These are phyloP conservation scores for Drosophila guanche DNA, from an alignment of 1,140 invertebrate genomes.

Conservation along the genomic window DNA sequence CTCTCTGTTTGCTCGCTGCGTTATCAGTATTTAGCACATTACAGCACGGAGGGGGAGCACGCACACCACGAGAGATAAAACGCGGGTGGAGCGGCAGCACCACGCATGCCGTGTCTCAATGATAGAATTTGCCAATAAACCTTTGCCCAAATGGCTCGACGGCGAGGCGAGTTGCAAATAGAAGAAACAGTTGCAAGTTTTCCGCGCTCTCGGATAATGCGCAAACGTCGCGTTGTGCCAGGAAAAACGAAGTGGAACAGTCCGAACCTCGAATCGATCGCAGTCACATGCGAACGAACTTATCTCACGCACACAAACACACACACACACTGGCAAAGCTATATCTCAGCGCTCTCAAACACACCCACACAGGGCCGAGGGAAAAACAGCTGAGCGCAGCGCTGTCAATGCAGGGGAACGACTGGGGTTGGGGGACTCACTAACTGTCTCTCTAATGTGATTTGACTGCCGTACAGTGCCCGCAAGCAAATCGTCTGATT, in stretches of 20 bases:
- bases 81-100: constrained; percentile 2
- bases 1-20: constrained; percentile 10
- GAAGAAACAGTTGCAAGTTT: background rate
- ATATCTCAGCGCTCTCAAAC: constrained; percentile 1
- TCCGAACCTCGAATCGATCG: constrained; percentile 4
- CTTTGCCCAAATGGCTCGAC: constrained; percentile 60
- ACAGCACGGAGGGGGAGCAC: constrained; percentile 8
- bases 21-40: constrained; percentile 66
- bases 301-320: constrained; percentile 20
- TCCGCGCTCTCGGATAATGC: constrained; percentile 47
- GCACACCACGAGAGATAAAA: constrained; percentile 22
- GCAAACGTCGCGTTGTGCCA: constrained; percentile 64
- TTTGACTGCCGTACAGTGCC: constrained; percentile 44
- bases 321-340: background rate
- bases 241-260: constrained; percentile 38
- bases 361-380: background rate
- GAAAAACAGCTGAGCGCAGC: constrained; percentile 59
- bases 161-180: constrained; percentile 17
- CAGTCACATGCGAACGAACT: constrained; percentile 60
- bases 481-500: constrained; percentile 79
- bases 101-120: constrained; percentile 50
- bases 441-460: constrained; percentile 49
- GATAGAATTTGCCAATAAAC: constrained; percentile 55
- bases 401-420: no score
- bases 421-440: constrained; percentile 2